phyloP scores from a whole-genome alignment of 2,888 invertebrate genomes.

The Eupithecia exiguata region DNA sequence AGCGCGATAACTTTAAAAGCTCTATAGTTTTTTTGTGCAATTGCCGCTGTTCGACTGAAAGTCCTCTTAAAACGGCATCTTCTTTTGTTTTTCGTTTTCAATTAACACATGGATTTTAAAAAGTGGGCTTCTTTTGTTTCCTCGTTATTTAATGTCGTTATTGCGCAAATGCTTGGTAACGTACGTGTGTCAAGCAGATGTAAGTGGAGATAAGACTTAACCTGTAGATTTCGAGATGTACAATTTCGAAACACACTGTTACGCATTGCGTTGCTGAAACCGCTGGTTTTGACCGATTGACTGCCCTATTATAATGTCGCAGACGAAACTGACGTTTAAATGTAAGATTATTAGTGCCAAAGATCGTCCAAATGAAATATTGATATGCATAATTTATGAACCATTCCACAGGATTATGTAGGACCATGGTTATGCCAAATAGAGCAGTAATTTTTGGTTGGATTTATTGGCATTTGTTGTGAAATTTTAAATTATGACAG shows the following conservation, averaged over 20 bases:
- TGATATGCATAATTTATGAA: constrained; percentile 69
- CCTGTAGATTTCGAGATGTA: background rate
- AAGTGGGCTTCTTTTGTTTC: background rate
- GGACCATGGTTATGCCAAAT: constrained; percentile 77
- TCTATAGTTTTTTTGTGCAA: background rate
- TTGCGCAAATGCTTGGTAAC: background rate
- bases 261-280: constrained; percentile 11
- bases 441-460: constrained; percentile 51
- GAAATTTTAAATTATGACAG: constrained; percentile 54
- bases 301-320: constrained; percentile 70
- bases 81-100: background rate
- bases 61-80: background rate
- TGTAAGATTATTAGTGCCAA: constrained; percentile 80
- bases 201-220: background rate
- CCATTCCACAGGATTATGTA: constrained; percentile 69
- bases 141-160: background rate
- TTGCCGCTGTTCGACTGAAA: background rate
- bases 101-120: background rate
- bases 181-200: background rate
- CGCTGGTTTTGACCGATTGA: constrained; percentile 36
- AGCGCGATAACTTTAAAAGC: background rate
- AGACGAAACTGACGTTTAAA: constrained; percentile 56
- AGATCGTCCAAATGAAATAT: constrained; percentile 80
- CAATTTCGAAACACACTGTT: background rate
- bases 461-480: constrained; percentile 41